Base-by-base conservation (phyloP, 1,140 invertebrate species). In the Gryllus bimaculatus region DNA sequence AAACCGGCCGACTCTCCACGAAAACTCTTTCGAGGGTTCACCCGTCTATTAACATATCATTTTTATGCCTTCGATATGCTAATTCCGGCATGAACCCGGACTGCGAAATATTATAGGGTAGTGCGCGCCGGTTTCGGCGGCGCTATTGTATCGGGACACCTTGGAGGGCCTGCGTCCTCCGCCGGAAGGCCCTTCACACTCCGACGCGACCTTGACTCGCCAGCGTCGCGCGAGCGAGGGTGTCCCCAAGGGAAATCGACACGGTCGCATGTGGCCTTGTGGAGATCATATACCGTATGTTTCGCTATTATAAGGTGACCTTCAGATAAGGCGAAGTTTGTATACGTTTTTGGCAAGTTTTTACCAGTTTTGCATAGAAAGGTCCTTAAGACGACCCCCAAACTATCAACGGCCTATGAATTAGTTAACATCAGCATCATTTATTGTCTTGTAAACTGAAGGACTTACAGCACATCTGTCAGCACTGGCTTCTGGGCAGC, bases 41-140 rank as follows among this genome's bases (percentile, higher is more conserved):
- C 54, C 54, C 54, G 54, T 66, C 54, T 66, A 66, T 66, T 66
- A 66, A 66, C 54, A 66, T 66, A 66, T 66, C 54, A 66, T 66
- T 66, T 66, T 66, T 66, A 66, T 66, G 18, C 54, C 54, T 66
- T 18, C 10, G 54, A 66, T 66, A 66, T 66, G 54, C 54, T 66
- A 66, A 66, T 66, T 66, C n/a, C 54, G 10, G 18, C 18, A 18
- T 18, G 54, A 13, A 7, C 10, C 18, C 18, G 54, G 54, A 7
- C 7, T 66, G 54, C 54, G 0, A 66, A 66, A 66, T n/a, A n/a
- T 66, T 66, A 66, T 66, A 66, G 54, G 54, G 54, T 66, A 13
- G 10, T 1, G 10, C 10, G 54, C 54, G 3, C 18, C 2, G 54
- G 54, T 13, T 66, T 10, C 54, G 54, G 54, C 10, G 54, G 54